phyloP scores from a whole-genome alignment of 2,797 vertebrate genomes.

The Danio kyathit region DNA sequence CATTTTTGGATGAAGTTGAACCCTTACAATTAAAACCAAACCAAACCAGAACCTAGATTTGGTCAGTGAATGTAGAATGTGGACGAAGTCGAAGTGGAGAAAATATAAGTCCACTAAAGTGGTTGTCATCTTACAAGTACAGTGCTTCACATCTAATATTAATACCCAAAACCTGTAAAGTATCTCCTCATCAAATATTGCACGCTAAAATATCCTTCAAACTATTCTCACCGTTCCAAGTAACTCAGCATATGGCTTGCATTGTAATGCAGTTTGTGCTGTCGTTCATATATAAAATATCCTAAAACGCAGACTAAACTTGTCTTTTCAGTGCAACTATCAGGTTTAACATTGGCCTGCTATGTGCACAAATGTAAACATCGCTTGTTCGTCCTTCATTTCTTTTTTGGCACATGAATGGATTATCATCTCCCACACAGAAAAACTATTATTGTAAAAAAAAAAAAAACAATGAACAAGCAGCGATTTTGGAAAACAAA shows the following conservation, averaged over 20 bases:
- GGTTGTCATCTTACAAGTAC: neutral
- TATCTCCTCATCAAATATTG: constrained; percentile 15
- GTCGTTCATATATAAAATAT: constrained; percentile 4
- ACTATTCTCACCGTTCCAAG: neutral
- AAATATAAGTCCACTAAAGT: neutral
- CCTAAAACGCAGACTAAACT: constrained; percentile 16
- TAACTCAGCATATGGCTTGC: constrained; percentile 8
- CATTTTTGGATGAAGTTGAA: too few relatives aligned
- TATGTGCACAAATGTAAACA: constrained; percentile 52
- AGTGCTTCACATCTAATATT: neutral
- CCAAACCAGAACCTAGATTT: neutral
- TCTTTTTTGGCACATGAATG: constrained; percentile 41
- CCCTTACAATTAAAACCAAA: neutral
- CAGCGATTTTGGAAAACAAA: neutral
- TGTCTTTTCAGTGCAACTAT: constrained; percentile 6
- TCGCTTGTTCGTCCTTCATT: constrained; percentile 7
- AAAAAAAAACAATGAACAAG: neutral
- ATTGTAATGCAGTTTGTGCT: constrained; percentile 19
- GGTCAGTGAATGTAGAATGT: constrained; percentile 2
- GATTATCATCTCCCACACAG: neutral
- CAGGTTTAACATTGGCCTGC: constrained; percentile 32
- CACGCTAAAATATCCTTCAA: neutral
- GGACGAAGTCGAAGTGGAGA: neutral
- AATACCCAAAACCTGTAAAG: constrained; percentile 9
- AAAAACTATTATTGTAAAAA: neutral